Evolutionary conservation across 2,797 vertebrate genomes (phyloP), one percentile per base, ranked within the genome.

Genomic region (Phoebastria nigripes): DNA sequence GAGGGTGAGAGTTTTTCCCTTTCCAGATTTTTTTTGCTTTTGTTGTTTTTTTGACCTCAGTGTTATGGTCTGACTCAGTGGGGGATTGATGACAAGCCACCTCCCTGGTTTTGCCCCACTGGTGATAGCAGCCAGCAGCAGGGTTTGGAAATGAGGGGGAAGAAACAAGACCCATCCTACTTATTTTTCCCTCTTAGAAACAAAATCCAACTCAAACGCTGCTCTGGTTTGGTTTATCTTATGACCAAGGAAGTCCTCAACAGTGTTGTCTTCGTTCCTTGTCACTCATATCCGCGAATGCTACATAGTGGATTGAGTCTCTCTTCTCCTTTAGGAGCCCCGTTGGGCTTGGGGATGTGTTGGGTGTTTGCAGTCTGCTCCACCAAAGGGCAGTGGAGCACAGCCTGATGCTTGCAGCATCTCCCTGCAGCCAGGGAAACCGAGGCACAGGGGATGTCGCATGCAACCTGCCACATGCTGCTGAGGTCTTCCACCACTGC

Each of bases 381-480:
- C 35, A 5, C 5, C 17, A 18, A 78, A 87, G 46, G 28, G 42
- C 55, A 21, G 24, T 42, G 49, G 65, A 70, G 33, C 72, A 37
- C 26, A 73, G 44, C 51, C 44, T 58, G 51, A 12, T 35, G 55
- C 35, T 82, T 35, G 35, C 47, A 39, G 66, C 58, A 58, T 71
- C 51, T 78, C 44, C 44, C 44, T 78, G 39, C 44, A 63, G 42
- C 22, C 56, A n/a, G 65, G 37, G 72, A 78, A 72, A 65, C 59
- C 0, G 26, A 78, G 58, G 52, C 59, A 59, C 2, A 0, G 51
- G 25, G 39, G 22, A 19, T 42, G 51, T 65, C 1, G 0, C 21
- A 19, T 71, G 46, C 51, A 54, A 5, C 71, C 12, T 82, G 29
- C 44, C 37, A 26, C 2, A 1, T 87, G 15, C 29, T 71, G n/a